Evolutionary conservation across 2,888 invertebrate genomes (phyloP).

Genomic region (Heteromurus nitidus): DNA sequence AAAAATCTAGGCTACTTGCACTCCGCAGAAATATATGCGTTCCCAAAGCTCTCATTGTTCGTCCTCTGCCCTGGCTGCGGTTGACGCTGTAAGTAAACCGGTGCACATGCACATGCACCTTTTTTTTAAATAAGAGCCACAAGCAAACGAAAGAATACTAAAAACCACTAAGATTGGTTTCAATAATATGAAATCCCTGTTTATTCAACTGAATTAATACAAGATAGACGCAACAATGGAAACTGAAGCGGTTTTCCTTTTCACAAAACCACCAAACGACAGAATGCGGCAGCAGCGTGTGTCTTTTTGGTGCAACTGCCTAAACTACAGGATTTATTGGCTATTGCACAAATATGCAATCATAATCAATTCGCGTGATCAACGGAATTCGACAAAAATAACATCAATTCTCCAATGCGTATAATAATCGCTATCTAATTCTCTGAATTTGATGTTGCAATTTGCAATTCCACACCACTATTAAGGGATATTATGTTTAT

Average conservation of each 20-base stretch:
- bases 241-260: no score
- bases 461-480: slow-evolving; percentile 24
- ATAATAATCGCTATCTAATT: slow-evolving; percentile 44
- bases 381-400: slow-evolving; percentile 57
- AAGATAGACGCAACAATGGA: no score
- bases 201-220: background rate
- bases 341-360: slow-evolving; percentile 54
- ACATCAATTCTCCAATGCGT: slow-evolving; percentile 25
- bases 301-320: no score
- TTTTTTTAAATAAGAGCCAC: background rate
- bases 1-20: slow-evolving; percentile 34
- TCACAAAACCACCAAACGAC: no score
- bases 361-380: slow-evolving; percentile 61
- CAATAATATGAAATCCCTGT: slow-evolving; percentile 3
- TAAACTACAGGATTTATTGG: slow-evolving; percentile 42
- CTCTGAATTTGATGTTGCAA: slow-evolving; percentile 48
- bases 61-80: slow-evolving; percentile 11
- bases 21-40: background rate
- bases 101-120: background rate
- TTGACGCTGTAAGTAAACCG: slow-evolving; percentile 20
- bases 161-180: slow-evolving; percentile 2
- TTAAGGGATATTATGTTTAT: background rate
- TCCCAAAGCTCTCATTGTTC: background rate
- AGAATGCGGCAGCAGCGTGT: no score
- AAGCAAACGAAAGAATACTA: background rate